phyloP scores from a whole-genome alignment of 2,797 vertebrate genomes.

The Neosalanx taihuensis region DNA sequence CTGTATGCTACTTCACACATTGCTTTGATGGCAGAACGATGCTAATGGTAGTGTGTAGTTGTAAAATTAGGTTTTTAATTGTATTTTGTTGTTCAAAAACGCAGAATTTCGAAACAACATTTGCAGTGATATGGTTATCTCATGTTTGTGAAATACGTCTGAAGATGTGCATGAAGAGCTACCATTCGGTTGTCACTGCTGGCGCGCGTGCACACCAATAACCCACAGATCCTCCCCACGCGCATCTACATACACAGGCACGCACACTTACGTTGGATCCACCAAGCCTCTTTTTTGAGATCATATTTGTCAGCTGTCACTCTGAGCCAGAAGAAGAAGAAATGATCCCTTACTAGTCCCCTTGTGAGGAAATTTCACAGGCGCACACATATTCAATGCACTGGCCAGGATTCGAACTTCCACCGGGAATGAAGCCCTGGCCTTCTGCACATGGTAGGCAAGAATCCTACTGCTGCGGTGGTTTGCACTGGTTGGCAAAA shows the following conservation, averaged over 20 bases:
- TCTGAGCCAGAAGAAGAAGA: slow-evolving; percentile 6
- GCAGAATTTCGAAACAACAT: neutral
- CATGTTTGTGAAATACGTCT: too few species aligned
- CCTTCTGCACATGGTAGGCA: too few species aligned
- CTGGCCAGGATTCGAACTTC: too few species aligned
- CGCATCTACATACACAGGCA: slow-evolving; percentile 17
- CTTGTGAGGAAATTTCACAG: too few species aligned
- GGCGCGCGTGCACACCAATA: slow-evolving; percentile 23
- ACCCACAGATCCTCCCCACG: slow-evolving; percentile 6
- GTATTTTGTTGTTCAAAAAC: neutral
- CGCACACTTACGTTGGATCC: slow-evolving; percentile 18
- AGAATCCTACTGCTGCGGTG: too few species aligned
- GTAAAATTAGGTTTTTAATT: neutral
- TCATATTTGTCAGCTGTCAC: slow-evolving; percentile 7
- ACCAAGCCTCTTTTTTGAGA: slow-evolving; percentile 15
- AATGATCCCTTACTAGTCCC: too few species aligned
- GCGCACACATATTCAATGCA: too few species aligned
- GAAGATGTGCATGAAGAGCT: neutral
- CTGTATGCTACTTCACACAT: slow-evolving; percentile 22
- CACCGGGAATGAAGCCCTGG: too few species aligned
- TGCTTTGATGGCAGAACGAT: neutral
- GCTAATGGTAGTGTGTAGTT: neutral
- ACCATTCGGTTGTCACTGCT: neutral
- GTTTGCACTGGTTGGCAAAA: too few species aligned
- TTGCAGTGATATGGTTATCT: neutral